Percentiles rank a stretch among this genome's conserved stretches.
phyloP scores from a whole-genome alignment of 1,140 invertebrate genomes.

The Galleria mellonella region DNA sequence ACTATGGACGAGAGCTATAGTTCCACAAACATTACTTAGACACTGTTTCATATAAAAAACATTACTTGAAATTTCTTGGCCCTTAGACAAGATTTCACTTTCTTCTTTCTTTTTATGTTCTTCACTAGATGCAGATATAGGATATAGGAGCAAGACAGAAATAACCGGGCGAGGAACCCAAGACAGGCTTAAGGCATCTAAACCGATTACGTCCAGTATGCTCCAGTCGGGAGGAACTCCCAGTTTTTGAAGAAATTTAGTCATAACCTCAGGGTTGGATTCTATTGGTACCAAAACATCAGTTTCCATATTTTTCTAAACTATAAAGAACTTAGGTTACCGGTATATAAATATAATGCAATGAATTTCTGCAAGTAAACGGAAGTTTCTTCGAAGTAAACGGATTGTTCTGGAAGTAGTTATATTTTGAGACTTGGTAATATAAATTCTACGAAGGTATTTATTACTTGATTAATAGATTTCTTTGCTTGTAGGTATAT shows the following conservation, averaged over 20 bases:
- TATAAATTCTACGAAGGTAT: too few relatives aligned
- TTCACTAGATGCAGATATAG: conserved; percentile 84
- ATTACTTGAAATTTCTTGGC: conserved; percentile 76
- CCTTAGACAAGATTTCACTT: conserved; percentile 77
- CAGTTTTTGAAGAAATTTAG: conserved; percentile 89
- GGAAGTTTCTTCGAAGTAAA: too few relatives aligned
- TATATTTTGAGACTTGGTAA: too few relatives aligned
- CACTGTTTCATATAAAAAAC: conserved; percentile 95
- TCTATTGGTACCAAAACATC: conserved; percentile 82
- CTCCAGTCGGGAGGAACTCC: conserved; percentile 88
- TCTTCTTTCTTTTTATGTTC: conserved; percentile 79
- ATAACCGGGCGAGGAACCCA: conserved; percentile 90
- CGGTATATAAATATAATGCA: conserved; percentile 12
- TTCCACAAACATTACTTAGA: conserved; percentile 97
- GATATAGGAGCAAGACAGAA: conserved; percentile 92
- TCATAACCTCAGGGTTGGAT: conserved; percentile 94
- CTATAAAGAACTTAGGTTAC: conserved; percentile 32
- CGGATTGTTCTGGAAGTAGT: too few relatives aligned
- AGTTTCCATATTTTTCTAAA: conserved; percentile 52
- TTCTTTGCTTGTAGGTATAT: too few relatives aligned
- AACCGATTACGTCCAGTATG: conserved; percentile 91
- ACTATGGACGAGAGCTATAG: conserved; percentile 93
- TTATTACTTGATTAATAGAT: too few relatives aligned
- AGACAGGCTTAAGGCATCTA: conserved; percentile 88
- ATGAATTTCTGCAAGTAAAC: too few relatives aligned